These are phyloP conservation scores for Trichomalopsis sarcophagae DNA, from an alignment of 1,140 invertebrate species.

Conservation along the genomic window DNA sequence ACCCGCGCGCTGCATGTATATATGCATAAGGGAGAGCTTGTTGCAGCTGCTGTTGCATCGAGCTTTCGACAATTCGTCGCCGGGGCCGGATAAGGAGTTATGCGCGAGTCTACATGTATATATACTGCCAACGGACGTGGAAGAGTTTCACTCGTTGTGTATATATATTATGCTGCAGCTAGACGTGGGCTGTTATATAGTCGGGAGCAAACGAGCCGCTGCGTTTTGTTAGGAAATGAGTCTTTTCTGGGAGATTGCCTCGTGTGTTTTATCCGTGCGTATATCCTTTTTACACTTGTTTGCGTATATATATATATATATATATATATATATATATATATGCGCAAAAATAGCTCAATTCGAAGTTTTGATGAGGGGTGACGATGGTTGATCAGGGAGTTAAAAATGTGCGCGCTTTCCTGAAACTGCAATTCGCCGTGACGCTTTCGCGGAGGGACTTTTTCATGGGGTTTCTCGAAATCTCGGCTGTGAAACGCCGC, in stretches of 20 bases:
- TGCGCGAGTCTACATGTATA: background rate
- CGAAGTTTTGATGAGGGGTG: too few species aligned
- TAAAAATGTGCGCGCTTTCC: background rate
- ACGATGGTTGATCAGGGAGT: too few species aligned
- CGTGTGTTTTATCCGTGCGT: too few species aligned
- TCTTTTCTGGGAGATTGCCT: background rate
- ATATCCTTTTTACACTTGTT: too few species aligned
- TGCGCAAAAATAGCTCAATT: background rate
- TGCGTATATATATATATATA: too few species aligned
- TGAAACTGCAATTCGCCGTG: background rate
- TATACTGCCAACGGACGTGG: background rate
- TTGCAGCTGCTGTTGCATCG: background rate
- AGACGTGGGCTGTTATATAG: background rate
- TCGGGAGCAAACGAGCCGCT: background rate
- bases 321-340: too few species aligned
- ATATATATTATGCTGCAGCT: background rate
- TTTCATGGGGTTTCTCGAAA: background rate
- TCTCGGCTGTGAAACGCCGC: background rate
- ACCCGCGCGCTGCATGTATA: background rate
- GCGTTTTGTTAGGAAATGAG: background rate
- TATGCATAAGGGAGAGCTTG: background rate
- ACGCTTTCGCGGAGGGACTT: background rate
- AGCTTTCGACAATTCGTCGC: background rate
- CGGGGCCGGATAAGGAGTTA: background rate
- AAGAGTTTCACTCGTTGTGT: background rate